phyloP scores from a whole-genome alignment of 2,113 vertebrate genomes.

The Tursiops truncatus region DNA sequence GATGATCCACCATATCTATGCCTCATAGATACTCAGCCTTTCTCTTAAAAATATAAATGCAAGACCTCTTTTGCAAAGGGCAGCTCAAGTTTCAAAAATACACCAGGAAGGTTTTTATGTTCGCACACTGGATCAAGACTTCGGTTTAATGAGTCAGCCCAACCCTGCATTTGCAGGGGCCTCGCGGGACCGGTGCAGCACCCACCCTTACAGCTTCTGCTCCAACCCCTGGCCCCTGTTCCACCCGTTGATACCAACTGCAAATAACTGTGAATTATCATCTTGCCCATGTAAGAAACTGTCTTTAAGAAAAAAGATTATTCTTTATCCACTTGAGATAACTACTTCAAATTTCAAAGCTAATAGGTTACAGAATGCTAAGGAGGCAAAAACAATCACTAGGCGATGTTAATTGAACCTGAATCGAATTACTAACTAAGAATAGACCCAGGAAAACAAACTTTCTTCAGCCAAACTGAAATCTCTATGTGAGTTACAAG shows the following conservation, averaged over 20 bases:
- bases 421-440: slow-evolving; percentile 51
- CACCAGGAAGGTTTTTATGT: not conserved
- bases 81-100: slow-evolving; percentile 42
- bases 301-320: not conserved
- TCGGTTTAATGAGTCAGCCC: not conserved
- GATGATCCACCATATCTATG: slow-evolving; percentile 3
- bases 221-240: not conserved
- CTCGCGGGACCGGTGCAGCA: not conserved
- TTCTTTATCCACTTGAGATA: slow-evolving; percentile 16
- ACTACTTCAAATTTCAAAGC: slow-evolving; percentile 42
- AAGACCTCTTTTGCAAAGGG: slow-evolving; percentile 43
- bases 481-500: slow-evolving; percentile 39
- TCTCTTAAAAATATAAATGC: not conserved
- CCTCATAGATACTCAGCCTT: not conserved
- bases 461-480: slow-evolving; percentile 55
- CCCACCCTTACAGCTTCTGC: not conserved
- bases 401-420: slow-evolving; percentile 39
- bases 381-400: slow-evolving; percentile 31
- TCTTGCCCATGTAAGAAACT: slow-evolving; percentile 4
- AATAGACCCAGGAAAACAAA: slow-evolving; percentile 46
- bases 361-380: slow-evolving; percentile 60
- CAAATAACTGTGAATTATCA: slow-evolving; percentile 32
- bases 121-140: not conserved
- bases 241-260: not conserved
- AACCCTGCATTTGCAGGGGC: not conserved